Evolutionary conservation across 2,888 invertebrate genomes (phyloP), one percentile per base, ranked within the genome.

Genomic region (Psylliodes chrysocephalus): DNA sequence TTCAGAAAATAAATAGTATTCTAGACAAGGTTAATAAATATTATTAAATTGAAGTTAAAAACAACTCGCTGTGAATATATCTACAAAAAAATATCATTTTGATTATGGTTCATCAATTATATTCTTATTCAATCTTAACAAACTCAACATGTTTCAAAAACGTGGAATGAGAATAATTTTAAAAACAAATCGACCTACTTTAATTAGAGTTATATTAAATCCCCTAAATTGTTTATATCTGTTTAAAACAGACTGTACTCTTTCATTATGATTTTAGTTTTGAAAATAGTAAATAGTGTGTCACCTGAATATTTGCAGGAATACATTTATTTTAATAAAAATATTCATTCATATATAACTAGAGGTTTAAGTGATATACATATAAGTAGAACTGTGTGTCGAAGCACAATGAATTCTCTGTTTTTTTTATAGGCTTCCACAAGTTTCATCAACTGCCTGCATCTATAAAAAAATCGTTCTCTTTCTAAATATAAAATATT

Each of bases 1-100:
- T 35, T 35, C 35, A 35, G 35, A 35, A 35, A 35, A 35, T 35
- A n/a, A 35, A 35, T n/a, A n/a, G n/a, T n/a, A n/a, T n/a, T n/a
- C n/a, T n/a, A n/a, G n/a, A n/a, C n/a, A n/a, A n/a, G n/a, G n/a
- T n/a, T n/a, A n/a, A n/a, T n/a, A n/a, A n/a, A n/a, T n/a, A n/a
- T n/a, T n/a, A n/a, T n/a, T n/a, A n/a, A n/a, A n/a, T n/a, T n/a
- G n/a, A n/a, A n/a, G n/a, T n/a, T n/a, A n/a, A n/a, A n/a, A n/a
- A n/a, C n/a, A n/a, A n/a, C n/a, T n/a, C n/a, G n/a, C n/a, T n/a
- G n/a, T n/a, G n/a, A n/a, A n/a, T n/a, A n/a, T n/a, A n/a, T n/a
- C n/a, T n/a, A 35, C n/a, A 7, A 35, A 7, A 7, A 5, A 35
- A n/a, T n/a, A 5, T 35, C 35, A 35, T 35, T 35, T 35, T 35